Conservation (phyloP, 2,113 vertebrate genomes). For the Brevimyrus niger region DNA sequence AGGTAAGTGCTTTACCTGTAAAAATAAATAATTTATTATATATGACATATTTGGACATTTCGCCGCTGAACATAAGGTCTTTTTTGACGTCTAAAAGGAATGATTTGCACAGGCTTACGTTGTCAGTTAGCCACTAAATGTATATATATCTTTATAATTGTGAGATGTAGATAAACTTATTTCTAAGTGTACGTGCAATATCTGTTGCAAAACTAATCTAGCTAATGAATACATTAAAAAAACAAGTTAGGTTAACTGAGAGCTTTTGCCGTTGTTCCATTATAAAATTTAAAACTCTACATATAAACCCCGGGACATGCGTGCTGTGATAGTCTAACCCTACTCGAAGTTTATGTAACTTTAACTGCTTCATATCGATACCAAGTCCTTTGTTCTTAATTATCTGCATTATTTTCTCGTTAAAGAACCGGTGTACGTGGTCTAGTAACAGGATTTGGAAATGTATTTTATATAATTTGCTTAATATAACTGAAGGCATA, state of each 20-base stretch:
- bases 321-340: background rate
- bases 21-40: background rate
- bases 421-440: background rate
- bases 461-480: background rate
- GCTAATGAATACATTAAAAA: background rate
- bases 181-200: background rate
- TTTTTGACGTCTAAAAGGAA: background rate
- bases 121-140: background rate
- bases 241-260: background rate
- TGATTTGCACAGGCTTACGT: background rate
- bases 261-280: background rate
- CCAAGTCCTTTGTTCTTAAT: background rate
- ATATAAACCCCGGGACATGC: background rate
- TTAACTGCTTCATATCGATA: background rate
- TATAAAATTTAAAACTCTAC: background rate
- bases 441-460: background rate
- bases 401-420: background rate
- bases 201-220: background rate
- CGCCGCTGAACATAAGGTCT: background rate
- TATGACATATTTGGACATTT: background rate
- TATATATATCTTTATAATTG: background rate
- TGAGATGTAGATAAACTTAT: background rate
- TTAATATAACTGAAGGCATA: background rate
- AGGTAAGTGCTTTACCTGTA: background rate
- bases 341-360: background rate